A percentile compares a stretch with the other conserved stretches of the same genome.
These are phyloP conservation scores for Theocolax elegans DNA, from an alignment of 1,140 invertebrate species.

Conservation along the genomic window DNA sequence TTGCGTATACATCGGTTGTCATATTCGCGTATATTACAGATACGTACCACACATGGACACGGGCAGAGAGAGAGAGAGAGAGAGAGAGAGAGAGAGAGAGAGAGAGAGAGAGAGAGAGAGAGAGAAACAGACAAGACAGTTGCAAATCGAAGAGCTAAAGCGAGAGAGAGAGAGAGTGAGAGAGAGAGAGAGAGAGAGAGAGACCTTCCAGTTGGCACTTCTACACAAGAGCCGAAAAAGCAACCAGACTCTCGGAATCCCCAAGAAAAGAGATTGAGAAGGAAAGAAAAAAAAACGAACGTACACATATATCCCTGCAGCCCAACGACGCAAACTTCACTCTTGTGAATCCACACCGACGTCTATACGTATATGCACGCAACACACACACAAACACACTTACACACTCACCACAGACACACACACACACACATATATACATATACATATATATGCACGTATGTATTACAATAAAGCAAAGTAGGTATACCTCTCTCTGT, in stretches of 20 bases:
- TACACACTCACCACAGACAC: neutral
- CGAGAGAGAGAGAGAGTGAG: neutral
- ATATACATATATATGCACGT: no score
- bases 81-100: constrained; percentile 1
- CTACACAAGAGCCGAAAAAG: constrained; percentile 10
- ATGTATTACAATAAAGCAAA: no score
- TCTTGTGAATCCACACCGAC: no score
- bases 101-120: neutral
- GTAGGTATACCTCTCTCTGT: no score
- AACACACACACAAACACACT: neutral
- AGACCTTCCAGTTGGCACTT: neutral
- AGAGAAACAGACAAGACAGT: neutral
- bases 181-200: neutral
- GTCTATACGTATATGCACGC: no score
- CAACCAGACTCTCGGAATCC: no score
- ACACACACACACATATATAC: neutral
- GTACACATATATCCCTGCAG: no score
- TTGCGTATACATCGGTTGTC: no score
- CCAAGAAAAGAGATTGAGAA: no score
- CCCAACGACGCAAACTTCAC: no score
- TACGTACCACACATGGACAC: neutral
- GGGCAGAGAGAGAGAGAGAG: constrained; percentile 11
- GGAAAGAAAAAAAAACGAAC: no score
- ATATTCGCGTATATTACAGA: no score
- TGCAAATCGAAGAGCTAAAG: neutral